These are phyloP conservation scores for Spongilla lacustris DNA, from an alignment of 37 sponge, comb jelly and placozoan species.

Conservation along the genomic window DNA sequence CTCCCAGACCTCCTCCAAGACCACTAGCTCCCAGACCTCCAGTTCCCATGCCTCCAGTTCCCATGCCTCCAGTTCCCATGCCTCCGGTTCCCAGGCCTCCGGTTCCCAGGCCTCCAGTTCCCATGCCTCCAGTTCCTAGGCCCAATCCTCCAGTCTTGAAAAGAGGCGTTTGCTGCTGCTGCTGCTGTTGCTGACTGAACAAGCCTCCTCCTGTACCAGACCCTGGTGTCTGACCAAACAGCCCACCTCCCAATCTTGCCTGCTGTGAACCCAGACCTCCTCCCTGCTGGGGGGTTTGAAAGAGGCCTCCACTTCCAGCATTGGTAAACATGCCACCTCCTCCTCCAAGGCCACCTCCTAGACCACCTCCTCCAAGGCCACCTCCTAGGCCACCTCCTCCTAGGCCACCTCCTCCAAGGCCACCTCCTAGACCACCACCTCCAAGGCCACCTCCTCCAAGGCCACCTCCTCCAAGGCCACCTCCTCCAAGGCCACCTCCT, in stretches of 20 bases:
- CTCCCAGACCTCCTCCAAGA: slow-evolving; percentile 22
- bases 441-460: not conserved
- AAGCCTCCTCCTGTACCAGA: slow-evolving; percentile 27
- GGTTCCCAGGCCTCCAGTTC: slow-evolving; percentile 10
- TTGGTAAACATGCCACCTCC: not conserved
- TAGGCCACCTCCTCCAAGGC: no score
- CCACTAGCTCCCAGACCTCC: slow-evolving; percentile 17
- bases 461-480: slow-evolving; percentile 20
- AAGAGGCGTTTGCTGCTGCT: not conserved
- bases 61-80: not conserved
- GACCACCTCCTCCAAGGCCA: no score
- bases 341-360: no score
- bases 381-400: no score
- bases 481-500: slow-evolving; percentile 16
- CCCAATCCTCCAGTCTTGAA: slow-evolving; percentile 4
- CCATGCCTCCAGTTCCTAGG: not conserved
- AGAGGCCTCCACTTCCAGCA: slow-evolving; percentile 9
- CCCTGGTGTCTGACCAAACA: slow-evolving; percentile 21
- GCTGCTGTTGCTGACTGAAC: slow-evolving; percentile 10
- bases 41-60: not conserved
- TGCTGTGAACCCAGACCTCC: slow-evolving; percentile 30
- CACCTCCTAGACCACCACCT: no score
- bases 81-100: slow-evolving; percentile 40
- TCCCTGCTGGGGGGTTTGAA: slow-evolving; percentile 40
- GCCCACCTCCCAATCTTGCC: slow-evolving; percentile 28